Percentiles rank a stretch among this genome's conserved stretches.
These are phyloP conservation scores for Trogon melanurus DNA, from an alignment of 2,113 vertebrate genomes.

Conservation along the genomic window DNA sequence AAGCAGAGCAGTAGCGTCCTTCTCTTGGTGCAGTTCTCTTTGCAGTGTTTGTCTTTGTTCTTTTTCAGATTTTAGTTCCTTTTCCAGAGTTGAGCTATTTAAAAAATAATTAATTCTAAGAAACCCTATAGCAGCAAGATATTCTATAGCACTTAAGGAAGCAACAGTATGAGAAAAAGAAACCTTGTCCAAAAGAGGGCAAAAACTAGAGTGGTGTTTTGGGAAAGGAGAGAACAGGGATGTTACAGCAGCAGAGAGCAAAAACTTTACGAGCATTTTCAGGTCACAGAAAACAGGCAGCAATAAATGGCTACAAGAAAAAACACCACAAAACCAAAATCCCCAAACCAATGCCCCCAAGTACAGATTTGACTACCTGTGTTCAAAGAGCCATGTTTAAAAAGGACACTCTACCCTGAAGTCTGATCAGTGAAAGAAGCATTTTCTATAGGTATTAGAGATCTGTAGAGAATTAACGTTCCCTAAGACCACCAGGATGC, in stretches of 20 bases:
- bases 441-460: background rate
- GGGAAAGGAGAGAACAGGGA: background rate
- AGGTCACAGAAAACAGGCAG: background rate
- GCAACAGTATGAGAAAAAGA: background rate
- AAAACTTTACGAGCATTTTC: background rate
- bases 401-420: background rate
- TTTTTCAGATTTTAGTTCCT: conserved; percentile 88
- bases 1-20: conserved; percentile 86
- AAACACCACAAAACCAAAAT: background rate
- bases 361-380: background rate
- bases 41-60: conserved; percentile 91
- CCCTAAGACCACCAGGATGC: background rate
- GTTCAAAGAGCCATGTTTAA: background rate
- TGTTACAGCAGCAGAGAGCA: background rate
- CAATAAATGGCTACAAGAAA: background rate
- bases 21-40: conserved; percentile 86
- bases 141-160: background rate
- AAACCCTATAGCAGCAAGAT: background rate
- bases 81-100: conserved; percentile 87
- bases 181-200: background rate
- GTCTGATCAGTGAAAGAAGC: background rate
- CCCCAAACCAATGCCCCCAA: background rate
- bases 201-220: background rate
- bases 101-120: conserved; percentile 4
- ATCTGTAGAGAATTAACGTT: background rate